These are phyloP conservation scores for Cinclus cinclus DNA, from an alignment of 2,113 vertebrate genomes.

Conservation along the genomic window DNA sequence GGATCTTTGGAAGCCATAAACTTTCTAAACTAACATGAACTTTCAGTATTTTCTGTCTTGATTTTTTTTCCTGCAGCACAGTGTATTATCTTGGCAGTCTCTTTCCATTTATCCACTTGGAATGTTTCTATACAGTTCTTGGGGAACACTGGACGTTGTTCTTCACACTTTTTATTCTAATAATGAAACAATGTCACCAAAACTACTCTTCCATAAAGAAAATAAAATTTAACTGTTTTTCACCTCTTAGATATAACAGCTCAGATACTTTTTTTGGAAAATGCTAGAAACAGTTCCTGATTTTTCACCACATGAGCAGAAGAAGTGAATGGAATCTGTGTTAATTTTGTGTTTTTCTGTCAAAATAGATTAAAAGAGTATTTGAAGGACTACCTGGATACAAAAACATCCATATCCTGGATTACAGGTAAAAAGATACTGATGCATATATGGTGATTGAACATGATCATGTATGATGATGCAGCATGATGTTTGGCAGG, in stretches of 20 bases:
- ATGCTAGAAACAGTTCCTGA: neutral
- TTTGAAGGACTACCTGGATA: conserved; percentile 87
- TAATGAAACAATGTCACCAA: neutral
- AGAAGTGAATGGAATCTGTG: neutral
- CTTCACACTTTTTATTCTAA: neutral
- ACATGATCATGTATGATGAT: neutral
- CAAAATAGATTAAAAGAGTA: conserved; percentile 81
- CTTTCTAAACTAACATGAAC: neutral
- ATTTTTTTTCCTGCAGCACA: neutral
- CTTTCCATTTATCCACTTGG: neutral
- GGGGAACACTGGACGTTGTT: neutral
- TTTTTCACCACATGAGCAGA: neutral
- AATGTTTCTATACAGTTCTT: neutral
- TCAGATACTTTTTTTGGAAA: neutral
- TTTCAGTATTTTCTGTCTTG: neutral
- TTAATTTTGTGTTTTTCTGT: neutral
- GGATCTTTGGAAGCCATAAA: neutral
- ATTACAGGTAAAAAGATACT: conserved; percentile 83
- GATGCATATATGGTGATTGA: neutral
- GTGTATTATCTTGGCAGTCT: neutral
- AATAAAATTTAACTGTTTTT: neutral
- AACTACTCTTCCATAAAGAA: neutral
- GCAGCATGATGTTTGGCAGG: neutral
- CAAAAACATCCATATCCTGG: conserved; percentile 79
- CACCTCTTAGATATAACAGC: neutral